These are phyloP conservation scores for Echeneis naucrates DNA, from an alignment of 2,797 vertebrate genomes.

Conservation along the genomic window DNA sequence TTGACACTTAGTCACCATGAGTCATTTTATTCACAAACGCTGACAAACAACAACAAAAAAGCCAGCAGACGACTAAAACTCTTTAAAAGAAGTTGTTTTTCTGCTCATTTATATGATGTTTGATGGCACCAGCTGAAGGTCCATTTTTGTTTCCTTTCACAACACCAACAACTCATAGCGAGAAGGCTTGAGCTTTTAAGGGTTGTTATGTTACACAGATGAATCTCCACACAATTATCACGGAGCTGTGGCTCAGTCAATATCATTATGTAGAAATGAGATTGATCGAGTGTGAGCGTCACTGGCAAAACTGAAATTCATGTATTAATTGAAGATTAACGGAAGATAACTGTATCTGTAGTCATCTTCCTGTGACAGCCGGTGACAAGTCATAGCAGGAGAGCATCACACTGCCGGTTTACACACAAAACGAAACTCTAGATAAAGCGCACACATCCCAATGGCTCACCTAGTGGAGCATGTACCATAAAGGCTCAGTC, in stretches of 20 bases:
- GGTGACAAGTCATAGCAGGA: background rate
- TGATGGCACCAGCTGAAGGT: background rate
- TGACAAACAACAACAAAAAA: constrained; percentile 39
- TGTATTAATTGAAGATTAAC: too few relatives aligned
- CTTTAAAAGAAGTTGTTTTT: constrained; percentile 12
- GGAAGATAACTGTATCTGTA: background rate
- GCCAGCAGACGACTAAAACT: constrained; percentile 24
- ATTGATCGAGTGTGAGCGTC: too few relatives aligned
- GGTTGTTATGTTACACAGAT: background rate
- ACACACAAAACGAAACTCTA: too few relatives aligned
- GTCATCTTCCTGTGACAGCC: background rate
- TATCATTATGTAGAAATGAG: too few relatives aligned
- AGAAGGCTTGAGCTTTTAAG: background rate
- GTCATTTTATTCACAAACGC: constrained; percentile 49
- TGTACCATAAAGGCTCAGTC: too few relatives aligned
- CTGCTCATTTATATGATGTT: constrained; percentile 11
- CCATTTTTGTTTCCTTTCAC: background rate
- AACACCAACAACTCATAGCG: background rate
- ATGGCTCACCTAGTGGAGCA: too few relatives aligned
- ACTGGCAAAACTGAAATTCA: background rate
- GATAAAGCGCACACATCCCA: too few relatives aligned
- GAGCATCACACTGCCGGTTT: background rate
- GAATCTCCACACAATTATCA: background rate
- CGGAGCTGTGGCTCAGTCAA: too few relatives aligned
- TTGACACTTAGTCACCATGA: constrained; percentile 69